Evolutionary conservation across 2,888 invertebrate genomes (phyloP).

Genomic region (Bembecia ichneumoniformis): DNA sequence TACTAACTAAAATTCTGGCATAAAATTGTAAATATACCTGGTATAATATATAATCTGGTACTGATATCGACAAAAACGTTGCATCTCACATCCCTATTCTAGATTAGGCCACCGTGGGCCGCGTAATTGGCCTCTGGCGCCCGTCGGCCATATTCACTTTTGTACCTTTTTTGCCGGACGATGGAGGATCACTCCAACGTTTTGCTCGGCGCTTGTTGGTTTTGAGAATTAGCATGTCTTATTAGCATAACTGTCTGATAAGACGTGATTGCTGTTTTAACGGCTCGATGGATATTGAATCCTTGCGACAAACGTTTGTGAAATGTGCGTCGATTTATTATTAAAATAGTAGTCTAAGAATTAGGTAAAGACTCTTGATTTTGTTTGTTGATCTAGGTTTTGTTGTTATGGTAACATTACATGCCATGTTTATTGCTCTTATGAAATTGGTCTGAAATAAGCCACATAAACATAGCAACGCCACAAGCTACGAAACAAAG

Average conservation of each 20-base stretch:
- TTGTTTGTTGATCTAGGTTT: too few species aligned
- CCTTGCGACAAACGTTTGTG: neutral
- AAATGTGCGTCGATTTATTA: too few species aligned
- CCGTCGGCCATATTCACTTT: constrained; percentile 47
- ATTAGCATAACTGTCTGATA: constrained; percentile 69
- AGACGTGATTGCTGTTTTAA: constrained; percentile 60
- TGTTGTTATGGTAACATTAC: too few species aligned
- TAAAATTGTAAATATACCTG: too few species aligned
- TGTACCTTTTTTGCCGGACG: constrained; percentile 43
- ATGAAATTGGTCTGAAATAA: too few species aligned
- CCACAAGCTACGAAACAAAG: too few species aligned
- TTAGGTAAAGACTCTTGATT: too few species aligned
- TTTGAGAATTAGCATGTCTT: constrained; percentile 72
- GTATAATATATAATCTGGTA: too few species aligned
- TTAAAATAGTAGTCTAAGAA: too few species aligned
- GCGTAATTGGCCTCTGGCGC: constrained; percentile 66
- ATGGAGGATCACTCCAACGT: constrained; percentile 30
- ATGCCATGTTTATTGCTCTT: too few species aligned
- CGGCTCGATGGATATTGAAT: constrained; percentile 22
- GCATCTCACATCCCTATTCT: neutral
- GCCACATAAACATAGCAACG: too few species aligned
- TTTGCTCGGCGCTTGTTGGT: constrained; percentile 61
- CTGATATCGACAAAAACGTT: neutral
- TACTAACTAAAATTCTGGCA: too few species aligned
- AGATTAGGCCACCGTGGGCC: constrained; percentile 11